These are phyloP conservation scores for Halcyon senegalensis DNA, from an alignment of 2,113 vertebrate species.

Conservation along the genomic window DNA sequence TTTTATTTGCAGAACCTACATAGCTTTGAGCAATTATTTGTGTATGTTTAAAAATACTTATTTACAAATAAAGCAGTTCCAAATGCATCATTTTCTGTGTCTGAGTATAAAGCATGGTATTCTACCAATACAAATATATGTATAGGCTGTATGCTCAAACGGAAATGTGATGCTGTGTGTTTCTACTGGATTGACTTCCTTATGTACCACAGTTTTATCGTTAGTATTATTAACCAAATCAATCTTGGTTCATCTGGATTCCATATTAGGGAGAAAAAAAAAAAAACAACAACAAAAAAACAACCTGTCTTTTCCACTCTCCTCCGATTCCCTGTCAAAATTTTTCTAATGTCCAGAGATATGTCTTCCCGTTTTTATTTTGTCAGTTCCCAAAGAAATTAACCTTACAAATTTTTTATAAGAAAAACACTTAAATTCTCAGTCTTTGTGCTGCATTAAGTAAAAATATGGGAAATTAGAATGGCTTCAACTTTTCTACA, in stretches of 20 bases:
- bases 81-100: background rate
- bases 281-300: background rate
- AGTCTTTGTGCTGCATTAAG: background rate
- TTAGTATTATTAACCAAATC: conserved; percentile 8
- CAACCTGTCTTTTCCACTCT: background rate
- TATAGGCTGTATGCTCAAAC: background rate
- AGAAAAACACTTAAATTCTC: background rate
- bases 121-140: background rate
- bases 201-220: background rate
- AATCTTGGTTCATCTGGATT: conserved; percentile 9
- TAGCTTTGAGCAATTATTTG: background rate
- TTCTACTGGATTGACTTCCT: conserved; percentile 27
- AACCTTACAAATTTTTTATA: background rate
- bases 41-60: background rate
- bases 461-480: background rate
- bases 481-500: background rate
- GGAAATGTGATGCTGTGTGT: background rate
- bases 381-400: background rate
- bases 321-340: background rate
- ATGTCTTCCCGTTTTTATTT: background rate
- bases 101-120: background rate
- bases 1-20: background rate
- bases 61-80: background rate
- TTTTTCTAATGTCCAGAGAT: background rate
- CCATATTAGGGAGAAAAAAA: background rate